Base-by-base conservation (phyloP, 2,888 invertebrate species). In the Ecdyonurus torrentis region DNA sequence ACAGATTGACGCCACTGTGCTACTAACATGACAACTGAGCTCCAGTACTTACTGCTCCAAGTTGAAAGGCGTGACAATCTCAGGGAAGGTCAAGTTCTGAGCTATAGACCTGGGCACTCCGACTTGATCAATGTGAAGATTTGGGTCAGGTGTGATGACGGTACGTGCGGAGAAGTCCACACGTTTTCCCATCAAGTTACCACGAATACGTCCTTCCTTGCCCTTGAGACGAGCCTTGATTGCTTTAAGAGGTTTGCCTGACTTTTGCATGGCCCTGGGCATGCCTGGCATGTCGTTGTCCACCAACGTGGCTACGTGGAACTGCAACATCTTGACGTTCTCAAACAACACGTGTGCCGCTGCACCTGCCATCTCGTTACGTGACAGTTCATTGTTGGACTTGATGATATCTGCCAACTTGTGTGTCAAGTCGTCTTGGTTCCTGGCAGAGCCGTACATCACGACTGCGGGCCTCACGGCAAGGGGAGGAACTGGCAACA, bases 161-260 rank as follows among this genome's bases (percentile, higher is more conserved):
- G 99, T 99, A 75, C 99, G 88, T 2, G 97, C 99, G 0, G 98
- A 98, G 74, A 99, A 99, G 74, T 99, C 99, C 0, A 99, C 99
- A 80, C 99, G 94, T 75, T 99, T 99, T 63, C 99, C 99, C 99
- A 99, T 99, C 70, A 99, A 83, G 76, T 99, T 99, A 70, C 99
- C 99, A 76, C 99, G 83, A 71, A 99, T 98, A 71, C 99, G 83
- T 0, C 99, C 99, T 84, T 99, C 99, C 74, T 99, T 99, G 22
- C 98, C 97, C 77, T 98, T 98, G 61, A 92, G 74, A 59, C 99
- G 84, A 2, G 97, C 92, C 75, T 99, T 99, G 62, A 99, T 82
- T 0, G 99, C 96, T 78, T 99, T 99, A 7, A 99, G 77, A 0
- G 99, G 99, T 73, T 99, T 90, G 2, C 99, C 99, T 0, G 97